These are phyloP conservation scores for Carabus problematicus DNA, from an alignment of 2,888 invertebrate species.

Conservation along the genomic window DNA sequence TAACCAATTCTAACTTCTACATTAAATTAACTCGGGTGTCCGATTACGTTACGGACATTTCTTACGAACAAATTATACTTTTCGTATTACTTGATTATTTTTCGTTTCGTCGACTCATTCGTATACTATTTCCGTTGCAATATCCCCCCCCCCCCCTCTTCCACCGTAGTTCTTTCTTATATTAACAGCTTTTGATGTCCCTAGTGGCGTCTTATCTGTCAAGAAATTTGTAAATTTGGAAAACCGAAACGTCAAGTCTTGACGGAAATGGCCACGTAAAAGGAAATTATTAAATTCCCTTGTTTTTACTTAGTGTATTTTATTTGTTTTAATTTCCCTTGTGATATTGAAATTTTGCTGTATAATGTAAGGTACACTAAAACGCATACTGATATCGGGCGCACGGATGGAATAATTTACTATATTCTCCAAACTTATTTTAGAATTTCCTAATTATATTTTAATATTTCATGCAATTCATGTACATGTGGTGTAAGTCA, in stretches of 20 bases:
- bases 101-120: constrained; percentile 24
- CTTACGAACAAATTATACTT: constrained; percentile 27
- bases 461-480: too few species aligned
- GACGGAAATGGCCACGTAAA: constrained; percentile 27
- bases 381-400: too few species aligned
- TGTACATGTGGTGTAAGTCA: too few species aligned
- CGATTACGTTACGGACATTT: constrained; percentile 28
- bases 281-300: constrained; percentile 30
- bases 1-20: constrained; percentile 34
- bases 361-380: too few species aligned
- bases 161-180: constrained; percentile 5
- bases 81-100: constrained; percentile 33
- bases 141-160: background rate
- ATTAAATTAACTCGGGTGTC: constrained; percentile 33
- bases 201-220: constrained; percentile 24
- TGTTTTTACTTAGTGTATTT: constrained; percentile 3
- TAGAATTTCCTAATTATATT: too few species aligned
- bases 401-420: too few species aligned
- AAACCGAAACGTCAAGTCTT: constrained; percentile 28
- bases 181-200: constrained; percentile 37
- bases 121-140: background rate
- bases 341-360: too few species aligned
- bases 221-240: constrained; percentile 33
- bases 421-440: too few species aligned
- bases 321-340: background rate